Percentiles rank a stretch among this genome's conserved stretches.
These are phyloP conservation scores for Paracentrotus lividus DNA, from an alignment of 53 echinoderm and acorn worm genomes.

Conservation along the genomic window DNA sequence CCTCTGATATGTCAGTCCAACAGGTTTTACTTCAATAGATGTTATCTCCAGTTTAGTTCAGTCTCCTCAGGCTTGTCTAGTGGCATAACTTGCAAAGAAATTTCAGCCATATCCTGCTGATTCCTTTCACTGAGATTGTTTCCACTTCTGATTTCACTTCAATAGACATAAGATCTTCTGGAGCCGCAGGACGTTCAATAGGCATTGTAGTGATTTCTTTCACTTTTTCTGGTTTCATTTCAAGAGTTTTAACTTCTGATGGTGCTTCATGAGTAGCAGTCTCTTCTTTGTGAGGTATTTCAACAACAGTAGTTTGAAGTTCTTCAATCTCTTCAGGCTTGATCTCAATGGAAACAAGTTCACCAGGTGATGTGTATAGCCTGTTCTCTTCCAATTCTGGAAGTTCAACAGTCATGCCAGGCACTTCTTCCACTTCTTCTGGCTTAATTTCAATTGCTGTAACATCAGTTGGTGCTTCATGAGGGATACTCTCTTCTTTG, in stretches of 20 bases:
- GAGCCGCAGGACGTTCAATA: slow-evolving; percentile 60
- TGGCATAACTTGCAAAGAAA: slow-evolving; percentile 27
- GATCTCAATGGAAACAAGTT: slow-evolving; percentile 24
- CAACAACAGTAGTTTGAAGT: slow-evolving; percentile 21
- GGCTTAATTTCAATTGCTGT: slow-evolving; percentile 32
- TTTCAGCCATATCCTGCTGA: slow-evolving; percentile 24
- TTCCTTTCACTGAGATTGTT: slow-evolving; percentile 13
- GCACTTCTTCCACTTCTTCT: slow-evolving; percentile 13
- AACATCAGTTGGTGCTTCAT: background rate
- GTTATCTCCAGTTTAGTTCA: slow-evolving; percentile 10
- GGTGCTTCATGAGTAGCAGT: slow-evolving; percentile 29
- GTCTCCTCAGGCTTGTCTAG: slow-evolving; percentile 33
- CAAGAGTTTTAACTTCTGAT: slow-evolving; percentile 47
- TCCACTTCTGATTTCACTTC: background rate
- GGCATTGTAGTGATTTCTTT: slow-evolving; percentile 42
- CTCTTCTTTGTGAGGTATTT: slow-evolving; percentile 37
- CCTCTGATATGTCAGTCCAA: slow-evolving; percentile 16
- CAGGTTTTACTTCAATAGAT: slow-evolving; percentile 9
- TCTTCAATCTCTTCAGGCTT: slow-evolving; percentile 51
- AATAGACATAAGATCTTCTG: slow-evolving; percentile 19
- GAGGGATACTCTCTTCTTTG: background rate
- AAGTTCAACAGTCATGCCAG: slow-evolving; percentile 2
- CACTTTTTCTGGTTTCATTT: slow-evolving; percentile 66
- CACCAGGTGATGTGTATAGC: background rate
- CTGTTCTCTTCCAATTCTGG: background rate